Base-by-base conservation (phyloP, 2,888 invertebrate genomes). In the Watsonalla binaria region DNA sequence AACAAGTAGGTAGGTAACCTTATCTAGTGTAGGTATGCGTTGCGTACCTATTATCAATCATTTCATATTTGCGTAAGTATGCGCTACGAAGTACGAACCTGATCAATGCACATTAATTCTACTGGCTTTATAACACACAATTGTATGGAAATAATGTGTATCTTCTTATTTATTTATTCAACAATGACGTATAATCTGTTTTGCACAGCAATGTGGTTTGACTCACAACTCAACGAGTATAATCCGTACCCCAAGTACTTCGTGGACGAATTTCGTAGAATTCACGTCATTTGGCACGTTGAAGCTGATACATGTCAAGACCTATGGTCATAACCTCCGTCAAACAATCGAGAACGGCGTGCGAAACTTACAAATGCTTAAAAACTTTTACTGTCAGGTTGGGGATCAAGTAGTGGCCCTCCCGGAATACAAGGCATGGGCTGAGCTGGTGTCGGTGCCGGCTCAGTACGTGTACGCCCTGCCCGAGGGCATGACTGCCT, bases 381-480 rank as follows among this genome's bases (percentile, higher is more conserved):
- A 47, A 15, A 49, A 51, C 24, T 51, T 54, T 54, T 58, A 52
- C 57, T 55, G 61, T 2, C 79, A 96, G 95, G 93, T 95, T 64
- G 96, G 96, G 48, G 96, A 96, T 77, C 92, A 93, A 77, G 97
- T 97, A 14, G 95, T 96, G 8, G 97, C 95, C 0, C 91, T 97
- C 55, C 95, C 96, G 0, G 96, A 97, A 83, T 95, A 94, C 90
- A 92, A 92, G 67, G 96, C 96, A 4, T 97, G 97, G 97, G 95
- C 97, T 6, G 97, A 97, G 86, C 89, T 96, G 58, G 96, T 96
- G 6, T 91, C 94, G 2, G 95, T 96, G 24, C 95, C 96, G 4
- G 93, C 95, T n/a, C 94, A 94, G 75, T 94, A 94, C 70, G 96
- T 96, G 62, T 97, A 95, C 90, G 93, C 93, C 53, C 90, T 96